Evolutionary conservation across 2,113 vertebrate genomes (phyloP).

Genomic region (Zosterops lateralis): DNA sequence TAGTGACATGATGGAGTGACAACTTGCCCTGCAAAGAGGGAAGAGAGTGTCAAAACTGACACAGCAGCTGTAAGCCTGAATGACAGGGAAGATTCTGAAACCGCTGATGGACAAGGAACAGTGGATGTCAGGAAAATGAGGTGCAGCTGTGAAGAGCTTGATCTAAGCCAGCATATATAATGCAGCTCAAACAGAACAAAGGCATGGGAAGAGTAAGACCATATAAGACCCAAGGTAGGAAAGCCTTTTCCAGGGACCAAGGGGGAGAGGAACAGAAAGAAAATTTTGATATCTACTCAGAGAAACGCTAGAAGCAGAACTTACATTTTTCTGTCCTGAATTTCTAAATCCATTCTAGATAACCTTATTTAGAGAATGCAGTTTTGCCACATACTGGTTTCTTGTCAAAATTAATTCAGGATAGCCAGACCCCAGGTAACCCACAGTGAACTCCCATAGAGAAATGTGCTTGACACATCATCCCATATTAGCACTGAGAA

Average conservation of each 20-base stretch:
- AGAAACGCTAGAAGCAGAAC: not conserved
- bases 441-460: not conserved
- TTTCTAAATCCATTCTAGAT: not conserved
- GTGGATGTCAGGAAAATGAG: not conserved
- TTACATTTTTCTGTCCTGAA: not conserved
- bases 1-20: not conserved
- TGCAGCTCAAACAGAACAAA: not conserved
- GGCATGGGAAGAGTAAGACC: not conserved
- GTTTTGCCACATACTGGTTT: not conserved
- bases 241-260: not conserved
- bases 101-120: not conserved
- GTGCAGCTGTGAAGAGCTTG: not conserved
- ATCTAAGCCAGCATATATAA: not conserved
- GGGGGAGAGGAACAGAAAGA: not conserved
- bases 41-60: not conserved
- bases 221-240: not conserved
- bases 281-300: not conserved
- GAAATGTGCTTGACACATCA: not conserved
- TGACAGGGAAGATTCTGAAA: constrained; percentile 17
- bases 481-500: not conserved
- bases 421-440: not conserved
- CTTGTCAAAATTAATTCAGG: not conserved
- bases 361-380: not conserved
- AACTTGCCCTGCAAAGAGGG: not conserved
- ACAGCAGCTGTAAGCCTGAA: not conserved